These are phyloP conservation scores for Parauchenoglanis ngamensis DNA, from an alignment of 2,797 vertebrate genomes.

Conservation along the genomic window DNA sequence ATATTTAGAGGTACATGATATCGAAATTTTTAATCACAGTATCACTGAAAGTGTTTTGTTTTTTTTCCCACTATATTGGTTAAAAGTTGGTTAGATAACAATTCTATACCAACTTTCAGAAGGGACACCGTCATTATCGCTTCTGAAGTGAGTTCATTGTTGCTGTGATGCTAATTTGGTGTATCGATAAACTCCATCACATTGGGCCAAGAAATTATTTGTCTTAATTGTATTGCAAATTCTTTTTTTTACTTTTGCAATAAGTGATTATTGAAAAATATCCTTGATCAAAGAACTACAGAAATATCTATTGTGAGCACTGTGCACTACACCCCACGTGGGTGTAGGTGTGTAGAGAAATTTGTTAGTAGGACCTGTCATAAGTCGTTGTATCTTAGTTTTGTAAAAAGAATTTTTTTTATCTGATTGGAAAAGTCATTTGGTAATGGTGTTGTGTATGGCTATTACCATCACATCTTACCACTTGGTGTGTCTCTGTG, in stretches of 20 bases:
- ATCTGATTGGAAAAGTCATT: not conserved
- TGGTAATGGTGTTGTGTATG: not conserved
- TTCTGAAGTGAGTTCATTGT: not conserved
- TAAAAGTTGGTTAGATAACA: not conserved
- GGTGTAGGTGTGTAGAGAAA: not conserved
- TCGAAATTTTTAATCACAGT: not conserved
- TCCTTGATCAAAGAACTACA: not conserved
- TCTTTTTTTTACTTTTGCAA: not conserved
- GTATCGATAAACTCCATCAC: not conserved
- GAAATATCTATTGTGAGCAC: not conserved
- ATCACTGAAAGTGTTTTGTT: not conserved
- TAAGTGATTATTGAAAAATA: not conserved
- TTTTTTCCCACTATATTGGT: not conserved
- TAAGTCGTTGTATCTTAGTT: not conserved
- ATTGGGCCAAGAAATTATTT: not conserved
- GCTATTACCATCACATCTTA: slow-evolving; percentile 13
- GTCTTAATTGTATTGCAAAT: not conserved
- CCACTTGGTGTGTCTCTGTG: slow-evolving; percentile 60
- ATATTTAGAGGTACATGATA: not conserved
- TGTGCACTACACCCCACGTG: not conserved
- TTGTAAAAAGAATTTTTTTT: slow-evolving; percentile 4
- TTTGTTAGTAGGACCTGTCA: not conserved
- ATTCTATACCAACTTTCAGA: not conserved
- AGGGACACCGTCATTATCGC: too few species aligned
- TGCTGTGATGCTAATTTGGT: not conserved